phyloP scores from a whole-genome alignment of 2,797 vertebrate species.

The Cirrhinus mrigala region DNA sequence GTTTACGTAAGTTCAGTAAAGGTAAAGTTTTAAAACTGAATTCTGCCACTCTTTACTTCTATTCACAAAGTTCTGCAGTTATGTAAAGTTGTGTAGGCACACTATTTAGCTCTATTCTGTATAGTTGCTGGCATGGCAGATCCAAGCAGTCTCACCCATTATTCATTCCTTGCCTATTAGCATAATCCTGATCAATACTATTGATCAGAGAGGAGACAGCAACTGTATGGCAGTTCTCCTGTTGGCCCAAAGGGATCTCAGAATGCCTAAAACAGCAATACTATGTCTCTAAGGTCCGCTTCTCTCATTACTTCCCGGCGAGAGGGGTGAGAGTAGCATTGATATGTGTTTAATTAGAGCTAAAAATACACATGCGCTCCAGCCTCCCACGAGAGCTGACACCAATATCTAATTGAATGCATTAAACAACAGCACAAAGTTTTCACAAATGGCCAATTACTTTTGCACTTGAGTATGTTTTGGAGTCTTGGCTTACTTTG shows the following conservation, averaged over 20 bases:
- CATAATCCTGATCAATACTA: slow-evolving; percentile 54
- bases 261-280: slow-evolving; percentile 60
- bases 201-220: slow-evolving; percentile 54
- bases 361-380: slow-evolving; percentile 48
- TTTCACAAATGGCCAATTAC: slow-evolving; percentile 45
- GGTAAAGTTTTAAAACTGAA: slow-evolving; percentile 11
- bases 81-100: slow-evolving; percentile 15
- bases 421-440: slow-evolving; percentile 54
- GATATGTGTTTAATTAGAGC: slow-evolving; percentile 58
- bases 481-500: not conserved
- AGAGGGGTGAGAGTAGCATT: slow-evolving; percentile 44
- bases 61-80: slow-evolving; percentile 12
- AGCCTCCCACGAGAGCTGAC: slow-evolving; percentile 35
- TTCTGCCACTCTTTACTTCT: not conserved
- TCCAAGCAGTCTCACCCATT: slow-evolving; percentile 48
- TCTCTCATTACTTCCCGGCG: slow-evolving; percentile 47
- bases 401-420: slow-evolving; percentile 51
- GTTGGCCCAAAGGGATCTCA: slow-evolving; percentile 45
- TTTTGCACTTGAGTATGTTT: slow-evolving; percentile 23
- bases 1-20: not conserved
- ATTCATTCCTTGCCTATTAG: slow-evolving; percentile 59
- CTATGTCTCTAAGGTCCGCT: slow-evolving; percentile 12
- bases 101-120: slow-evolving; percentile 19
- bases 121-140: slow-evolving; percentile 54
- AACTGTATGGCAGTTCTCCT: slow-evolving; percentile 47